Conservation (phyloP, 2,888 invertebrate species). For the Calameuta pallipes region DNA sequence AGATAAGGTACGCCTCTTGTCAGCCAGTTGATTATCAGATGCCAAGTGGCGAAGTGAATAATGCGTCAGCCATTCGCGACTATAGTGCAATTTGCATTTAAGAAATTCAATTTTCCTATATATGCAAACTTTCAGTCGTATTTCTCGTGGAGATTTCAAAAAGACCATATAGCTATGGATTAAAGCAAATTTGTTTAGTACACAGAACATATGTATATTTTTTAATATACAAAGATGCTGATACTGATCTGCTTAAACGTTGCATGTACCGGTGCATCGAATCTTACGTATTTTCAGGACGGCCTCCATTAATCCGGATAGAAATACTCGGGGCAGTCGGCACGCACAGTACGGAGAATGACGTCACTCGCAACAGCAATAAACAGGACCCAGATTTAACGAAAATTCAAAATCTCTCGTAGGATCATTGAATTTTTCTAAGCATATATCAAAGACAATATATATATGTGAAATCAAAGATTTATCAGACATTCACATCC, state of each 20-base stretch:
- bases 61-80: background rate
- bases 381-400: conserved; percentile 19
- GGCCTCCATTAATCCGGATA: background rate
- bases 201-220: too few species aligned
- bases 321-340: conserved; percentile 11
- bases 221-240: too few species aligned
- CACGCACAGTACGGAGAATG: conserved; percentile 9
- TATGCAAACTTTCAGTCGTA: background rate
- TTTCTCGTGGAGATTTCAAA: background rate
- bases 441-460: background rate
- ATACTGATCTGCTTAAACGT: too few species aligned
- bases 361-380: conserved; percentile 32
- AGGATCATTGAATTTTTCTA: background rate
- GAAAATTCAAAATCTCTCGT: background rate
- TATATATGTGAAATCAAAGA: background rate
- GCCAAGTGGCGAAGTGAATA: background rate
- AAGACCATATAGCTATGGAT: background rate
- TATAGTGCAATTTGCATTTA: background rate
- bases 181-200: background rate
- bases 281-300: background rate
- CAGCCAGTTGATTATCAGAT: background rate
- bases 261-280: background rate
- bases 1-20: background rate
- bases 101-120: background rate
- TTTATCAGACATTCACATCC: background rate